Evolutionary conservation across 2,113 vertebrate species (phyloP).

Genomic region (Catharus minimus): DNA sequence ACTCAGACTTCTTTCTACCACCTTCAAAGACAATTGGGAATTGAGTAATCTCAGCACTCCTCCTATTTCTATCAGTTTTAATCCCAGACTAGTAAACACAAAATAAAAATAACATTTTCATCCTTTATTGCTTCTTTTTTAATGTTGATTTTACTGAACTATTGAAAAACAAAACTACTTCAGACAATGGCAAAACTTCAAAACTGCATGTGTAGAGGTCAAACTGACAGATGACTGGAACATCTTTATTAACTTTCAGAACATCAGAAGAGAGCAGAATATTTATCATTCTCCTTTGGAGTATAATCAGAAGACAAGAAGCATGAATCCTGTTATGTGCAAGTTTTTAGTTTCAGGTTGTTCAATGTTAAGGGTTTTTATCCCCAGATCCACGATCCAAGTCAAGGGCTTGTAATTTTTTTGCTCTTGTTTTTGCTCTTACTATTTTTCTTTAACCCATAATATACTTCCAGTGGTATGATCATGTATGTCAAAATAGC

Average conservation of each 20-base stretch:
- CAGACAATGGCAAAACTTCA: not conserved
- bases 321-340: not conserved
- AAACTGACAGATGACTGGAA: not conserved
- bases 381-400: not conserved
- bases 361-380: not conserved
- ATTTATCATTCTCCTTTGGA: not conserved
- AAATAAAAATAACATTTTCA: not conserved
- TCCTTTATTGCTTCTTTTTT: not conserved
- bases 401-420: not conserved
- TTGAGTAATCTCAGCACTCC: not conserved
- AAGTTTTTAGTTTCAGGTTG: not conserved
- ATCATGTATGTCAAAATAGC: not conserved
- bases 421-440: not conserved
- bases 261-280: not conserved
- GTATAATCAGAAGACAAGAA: not conserved
- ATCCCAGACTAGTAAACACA: not conserved
- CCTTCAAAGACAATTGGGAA: not conserved
- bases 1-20: not conserved
- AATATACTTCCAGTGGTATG: not conserved
- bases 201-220: not conserved
- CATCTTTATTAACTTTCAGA: not conserved
- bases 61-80: not conserved
- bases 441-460: not conserved
- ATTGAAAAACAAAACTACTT: not conserved
- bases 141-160: not conserved